Evolutionary conservation across 2,797 vertebrate species (phyloP).

Genomic region (Pygocentrus nattereri): DNA sequence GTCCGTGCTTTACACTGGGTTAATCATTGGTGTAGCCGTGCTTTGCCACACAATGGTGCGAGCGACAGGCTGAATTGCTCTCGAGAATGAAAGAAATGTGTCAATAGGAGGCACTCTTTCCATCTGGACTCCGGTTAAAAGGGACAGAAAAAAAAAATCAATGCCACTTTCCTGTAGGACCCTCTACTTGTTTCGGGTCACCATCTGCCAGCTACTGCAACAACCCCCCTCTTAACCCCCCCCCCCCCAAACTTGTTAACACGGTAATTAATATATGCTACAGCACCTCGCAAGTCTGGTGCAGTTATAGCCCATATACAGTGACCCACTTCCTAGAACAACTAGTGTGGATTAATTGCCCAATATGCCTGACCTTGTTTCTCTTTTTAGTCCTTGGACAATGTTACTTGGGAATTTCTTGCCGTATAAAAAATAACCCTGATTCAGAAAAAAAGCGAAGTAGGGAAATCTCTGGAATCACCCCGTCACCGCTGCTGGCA

Average conservation of each 20-base stretch:
- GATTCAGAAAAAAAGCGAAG: background rate
- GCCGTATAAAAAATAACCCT: background rate
- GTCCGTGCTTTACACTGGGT: constrained; percentile 5
- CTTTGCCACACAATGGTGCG: constrained; percentile 27
- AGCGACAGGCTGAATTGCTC: constrained; percentile 34
- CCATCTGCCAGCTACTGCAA: constrained; percentile 52
- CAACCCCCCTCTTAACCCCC: background rate
- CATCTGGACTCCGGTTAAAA: constrained; percentile 63
- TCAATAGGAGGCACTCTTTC: constrained; percentile 61
- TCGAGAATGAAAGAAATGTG: constrained; percentile 52
- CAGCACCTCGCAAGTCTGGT: constrained; percentile 22
- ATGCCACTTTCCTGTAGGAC: constrained; percentile 52
- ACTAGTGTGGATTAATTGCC: constrained; percentile 28
- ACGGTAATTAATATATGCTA: constrained; percentile 45
- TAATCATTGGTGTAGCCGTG: constrained; percentile 9
- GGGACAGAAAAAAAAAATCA: constrained; percentile 47
- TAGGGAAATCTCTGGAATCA: constrained; percentile 9
- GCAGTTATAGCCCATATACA: constrained; percentile 14
- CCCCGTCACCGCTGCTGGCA: background rate
- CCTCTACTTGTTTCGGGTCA: constrained; percentile 50
- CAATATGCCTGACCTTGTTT: constrained; percentile 21
- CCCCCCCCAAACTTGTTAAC: constrained; percentile 36
- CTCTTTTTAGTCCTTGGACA: background rate
- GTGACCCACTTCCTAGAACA: constrained; percentile 15
- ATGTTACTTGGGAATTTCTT: constrained; percentile 19